These are phyloP conservation scores for Pteronotus mesoamericanus DNA, from an alignment of 2,797 vertebrate genomes.

Conservation along the genomic window DNA sequence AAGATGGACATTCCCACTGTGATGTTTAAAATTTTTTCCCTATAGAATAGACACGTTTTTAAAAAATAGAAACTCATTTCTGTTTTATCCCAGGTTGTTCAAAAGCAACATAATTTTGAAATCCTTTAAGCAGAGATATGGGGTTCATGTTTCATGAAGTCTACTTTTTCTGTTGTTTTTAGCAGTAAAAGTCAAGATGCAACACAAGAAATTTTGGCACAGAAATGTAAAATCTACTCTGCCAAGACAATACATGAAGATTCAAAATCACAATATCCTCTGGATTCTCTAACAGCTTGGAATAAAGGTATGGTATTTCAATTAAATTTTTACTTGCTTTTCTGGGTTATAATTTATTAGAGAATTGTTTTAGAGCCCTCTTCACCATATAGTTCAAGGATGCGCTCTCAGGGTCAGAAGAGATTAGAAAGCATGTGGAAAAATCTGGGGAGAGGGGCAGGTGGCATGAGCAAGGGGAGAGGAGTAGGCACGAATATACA, in stretches of 20 bases:
- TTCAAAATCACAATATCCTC: background rate
- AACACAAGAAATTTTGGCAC: conserved; percentile 38
- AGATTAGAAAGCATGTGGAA: background rate
- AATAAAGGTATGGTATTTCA: conserved; percentile 68
- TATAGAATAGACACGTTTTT: background rate
- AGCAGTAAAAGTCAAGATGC: conserved; percentile 48
- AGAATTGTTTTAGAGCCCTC: background rate
- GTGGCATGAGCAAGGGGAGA: background rate
- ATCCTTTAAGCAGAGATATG: background rate
- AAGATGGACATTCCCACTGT: background rate
- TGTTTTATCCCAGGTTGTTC: background rate
- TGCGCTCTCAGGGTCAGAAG: background rate
- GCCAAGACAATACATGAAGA: background rate
- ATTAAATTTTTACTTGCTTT: background rate
- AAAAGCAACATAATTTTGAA: conserved; percentile 23
- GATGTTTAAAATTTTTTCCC: background rate
- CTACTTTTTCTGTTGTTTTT: conserved; percentile 30
- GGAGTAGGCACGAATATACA: background rate
- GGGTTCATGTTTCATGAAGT: conserved; percentile 7
- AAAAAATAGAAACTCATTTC: background rate
- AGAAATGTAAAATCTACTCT: background rate
- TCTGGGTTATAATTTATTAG: background rate
- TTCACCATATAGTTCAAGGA: background rate
- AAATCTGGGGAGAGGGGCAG: background rate
- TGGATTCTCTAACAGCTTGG: background rate